These are phyloP conservation scores for Thecocarcelia acutangulata DNA, from an alignment of 2,888 invertebrate species.

Conservation along the genomic window DNA sequence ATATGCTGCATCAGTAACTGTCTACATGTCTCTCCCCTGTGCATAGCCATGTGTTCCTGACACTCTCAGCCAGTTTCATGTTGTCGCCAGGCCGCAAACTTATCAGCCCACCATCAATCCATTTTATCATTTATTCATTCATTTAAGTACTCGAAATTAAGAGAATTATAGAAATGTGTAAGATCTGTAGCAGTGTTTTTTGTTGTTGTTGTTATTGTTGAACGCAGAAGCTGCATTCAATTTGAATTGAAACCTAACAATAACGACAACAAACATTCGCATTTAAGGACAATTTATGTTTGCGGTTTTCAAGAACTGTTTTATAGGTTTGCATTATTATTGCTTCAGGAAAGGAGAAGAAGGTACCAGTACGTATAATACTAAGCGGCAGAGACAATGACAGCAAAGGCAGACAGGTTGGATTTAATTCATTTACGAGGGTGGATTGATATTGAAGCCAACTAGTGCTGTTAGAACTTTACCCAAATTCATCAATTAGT, in stretches of 20 bases:
- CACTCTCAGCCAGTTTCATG: not conserved
- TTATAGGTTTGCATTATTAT: slow-evolving; percentile 50
- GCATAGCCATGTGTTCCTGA: not conserved
- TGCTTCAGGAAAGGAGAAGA: not conserved
- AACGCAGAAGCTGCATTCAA: slow-evolving; percentile 53
- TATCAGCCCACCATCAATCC: slow-evolving; percentile 32
- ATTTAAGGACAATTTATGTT: slow-evolving; percentile 69
- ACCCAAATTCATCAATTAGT: too few relatives aligned
- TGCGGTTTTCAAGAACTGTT: slow-evolving; percentile 68
- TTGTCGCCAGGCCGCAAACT: not conserved
- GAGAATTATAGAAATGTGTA: slow-evolving; percentile 13
- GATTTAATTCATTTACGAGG: too few relatives aligned
- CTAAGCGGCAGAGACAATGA: not conserved
- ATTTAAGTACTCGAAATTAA: slow-evolving; percentile 35
- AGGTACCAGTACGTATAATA: not conserved
- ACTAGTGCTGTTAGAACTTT: too few relatives aligned
- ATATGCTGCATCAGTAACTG: slow-evolving; percentile 36
- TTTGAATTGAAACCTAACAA: slow-evolving; percentile 57
- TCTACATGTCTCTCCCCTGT: not conserved
- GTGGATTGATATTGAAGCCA: too few relatives aligned
- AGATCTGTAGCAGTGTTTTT: slow-evolving; percentile 20
- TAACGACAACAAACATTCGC: slow-evolving; percentile 27
- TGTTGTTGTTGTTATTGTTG: slow-evolving; percentile 12
- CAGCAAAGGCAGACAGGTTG: not conserved
- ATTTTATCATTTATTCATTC: slow-evolving; percentile 19